These are phyloP conservation scores for Eurois occulta DNA, from an alignment of 2,888 invertebrate species.

Conservation along the genomic window DNA sequence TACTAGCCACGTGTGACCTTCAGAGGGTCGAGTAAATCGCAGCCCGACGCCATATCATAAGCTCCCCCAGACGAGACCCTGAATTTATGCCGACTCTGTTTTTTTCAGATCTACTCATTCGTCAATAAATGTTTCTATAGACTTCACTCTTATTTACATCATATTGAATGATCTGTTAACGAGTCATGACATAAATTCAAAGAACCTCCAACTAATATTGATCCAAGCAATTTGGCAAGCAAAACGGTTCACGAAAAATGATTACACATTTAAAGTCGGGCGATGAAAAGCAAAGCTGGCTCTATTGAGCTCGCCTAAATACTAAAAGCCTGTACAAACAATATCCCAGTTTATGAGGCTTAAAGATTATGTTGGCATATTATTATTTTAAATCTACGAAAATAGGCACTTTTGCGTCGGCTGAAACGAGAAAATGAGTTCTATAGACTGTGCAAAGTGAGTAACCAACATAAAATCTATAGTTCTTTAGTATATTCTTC, in stretches of 20 bases:
- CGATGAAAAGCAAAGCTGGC: slow-evolving; percentile 47
- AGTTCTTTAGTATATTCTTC: not conserved
- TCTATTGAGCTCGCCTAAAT: slow-evolving; percentile 44
- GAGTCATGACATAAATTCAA: slow-evolving; percentile 17
- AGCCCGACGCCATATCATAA: slow-evolving; percentile 25
- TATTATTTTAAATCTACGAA: slow-evolving; percentile 44
- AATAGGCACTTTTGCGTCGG: slow-evolving; percentile 35
- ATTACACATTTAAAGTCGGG: slow-evolving; percentile 36
- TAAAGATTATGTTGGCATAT: slow-evolving; percentile 45
- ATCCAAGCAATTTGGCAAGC: slow-evolving; percentile 44
- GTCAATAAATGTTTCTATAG: slow-evolving; percentile 13
- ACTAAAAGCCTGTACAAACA: slow-evolving; percentile 54
- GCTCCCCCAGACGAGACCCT: slow-evolving; percentile 17
- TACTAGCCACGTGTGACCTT: slow-evolving; percentile 59
- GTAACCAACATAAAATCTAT: slow-evolving; percentile 28
- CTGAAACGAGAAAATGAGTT: slow-evolving; percentile 27
- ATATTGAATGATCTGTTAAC: slow-evolving; percentile 31
- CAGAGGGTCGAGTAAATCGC: slow-evolving; percentile 32
- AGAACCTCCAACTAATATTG: slow-evolving; percentile 32
- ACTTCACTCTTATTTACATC: not conserved
- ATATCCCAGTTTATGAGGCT: slow-evolving; percentile 55
- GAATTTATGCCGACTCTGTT: slow-evolving; percentile 14
- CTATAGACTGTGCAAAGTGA: slow-evolving; percentile 7
- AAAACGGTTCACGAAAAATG: slow-evolving; percentile 43
- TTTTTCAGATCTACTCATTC: slow-evolving; percentile 22